phyloP scores from a whole-genome alignment of 2,797 vertebrate genomes.

The Coranthus polyacanthus region DNA sequence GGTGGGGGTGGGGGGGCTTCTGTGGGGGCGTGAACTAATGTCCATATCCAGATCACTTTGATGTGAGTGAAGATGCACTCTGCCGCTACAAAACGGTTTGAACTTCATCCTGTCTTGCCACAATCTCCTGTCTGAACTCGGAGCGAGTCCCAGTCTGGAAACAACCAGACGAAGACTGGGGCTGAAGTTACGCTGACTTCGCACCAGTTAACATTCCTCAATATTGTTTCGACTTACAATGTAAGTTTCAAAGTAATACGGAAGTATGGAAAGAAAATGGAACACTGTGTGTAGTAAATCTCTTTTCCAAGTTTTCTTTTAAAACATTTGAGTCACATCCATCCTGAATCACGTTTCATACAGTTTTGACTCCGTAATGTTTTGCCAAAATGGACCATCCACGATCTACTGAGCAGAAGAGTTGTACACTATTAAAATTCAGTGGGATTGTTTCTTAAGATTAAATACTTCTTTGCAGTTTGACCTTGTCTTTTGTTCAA shows the following conservation, averaged over 20 bases:
- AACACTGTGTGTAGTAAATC: slow-evolving; percentile 10
- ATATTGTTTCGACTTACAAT: slow-evolving; percentile 39
- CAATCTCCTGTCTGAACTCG: slow-evolving; percentile 43
- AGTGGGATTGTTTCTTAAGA: slow-evolving; percentile 38
- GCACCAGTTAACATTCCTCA: slow-evolving; percentile 72
- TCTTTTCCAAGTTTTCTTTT: too few relatives aligned
- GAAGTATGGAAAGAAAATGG: background rate
- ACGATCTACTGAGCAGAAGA: slow-evolving; percentile 11
- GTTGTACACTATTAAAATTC: slow-evolving; percentile 13
- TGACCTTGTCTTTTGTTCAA: slow-evolving; percentile 1
- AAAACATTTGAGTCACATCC: too few relatives aligned
- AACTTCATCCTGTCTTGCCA: slow-evolving; percentile 39
- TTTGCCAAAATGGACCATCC: slow-evolving; percentile 20
- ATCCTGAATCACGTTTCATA: slow-evolving; percentile 28
- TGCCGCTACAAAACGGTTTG: slow-evolving; percentile 41
- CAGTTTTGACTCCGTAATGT: background rate
- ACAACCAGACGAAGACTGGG: slow-evolving; percentile 12
- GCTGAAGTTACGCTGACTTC: slow-evolving; percentile 28
- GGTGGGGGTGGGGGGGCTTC: slow-evolving; percentile 19
- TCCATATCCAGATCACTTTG: slow-evolving; percentile 36
- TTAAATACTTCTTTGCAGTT: slow-evolving; percentile 41
- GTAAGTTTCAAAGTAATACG: slow-evolving; percentile 11
- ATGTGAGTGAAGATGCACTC: slow-evolving; percentile 28
- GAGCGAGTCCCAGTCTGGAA: slow-evolving; percentile 15
- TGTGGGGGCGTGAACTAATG: slow-evolving; percentile 14